Percentiles rank a stretch among this genome's conserved stretches.
phyloP scores from a whole-genome alignment of 2,888 invertebrate genomes.

The Prosopocoilus inquinatus region DNA sequence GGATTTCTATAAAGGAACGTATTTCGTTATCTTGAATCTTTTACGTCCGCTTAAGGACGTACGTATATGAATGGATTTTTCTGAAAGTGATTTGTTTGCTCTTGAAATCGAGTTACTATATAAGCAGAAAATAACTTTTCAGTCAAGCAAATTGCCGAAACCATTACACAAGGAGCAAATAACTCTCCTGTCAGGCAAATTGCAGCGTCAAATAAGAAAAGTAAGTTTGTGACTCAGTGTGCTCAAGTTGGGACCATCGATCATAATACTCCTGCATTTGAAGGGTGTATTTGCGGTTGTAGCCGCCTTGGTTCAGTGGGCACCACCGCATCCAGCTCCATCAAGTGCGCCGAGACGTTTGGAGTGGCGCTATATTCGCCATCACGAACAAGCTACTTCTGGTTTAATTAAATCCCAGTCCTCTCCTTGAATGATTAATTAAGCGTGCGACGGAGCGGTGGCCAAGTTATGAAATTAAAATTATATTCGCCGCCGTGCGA shows the following conservation, averaged over 20 bases:
- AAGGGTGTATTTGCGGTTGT: conserved; percentile 22
- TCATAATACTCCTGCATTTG: conserved; percentile 19
- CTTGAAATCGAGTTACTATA: no score
- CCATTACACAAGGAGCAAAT: no score
- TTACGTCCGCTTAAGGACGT: no score
- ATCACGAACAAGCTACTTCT: conserved; percentile 48
- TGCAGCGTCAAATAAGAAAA: not conserved
- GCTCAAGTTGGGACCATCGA: conserved; percentile 20
- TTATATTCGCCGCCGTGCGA: conserved; percentile 27
- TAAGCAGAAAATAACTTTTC: no score
- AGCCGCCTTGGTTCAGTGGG: conserved; percentile 18
- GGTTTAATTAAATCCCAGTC: conserved; percentile 47
- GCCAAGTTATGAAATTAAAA: conserved; percentile 43
- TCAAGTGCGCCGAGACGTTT: conserved; percentile 16
- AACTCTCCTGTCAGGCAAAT: no score
- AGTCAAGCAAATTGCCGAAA: no score
- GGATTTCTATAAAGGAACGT: no score
- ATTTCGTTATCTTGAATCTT: no score
- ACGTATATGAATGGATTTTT: no score
- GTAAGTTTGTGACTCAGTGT: conserved; percentile 10
- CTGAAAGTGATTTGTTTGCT: no score
- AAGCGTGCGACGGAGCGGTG: conserved; percentile 38
- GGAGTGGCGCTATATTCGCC: conserved; percentile 39
- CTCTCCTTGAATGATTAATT: conserved; percentile 47
- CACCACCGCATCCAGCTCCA: conserved; percentile 17